Percentiles rank a stretch among this genome's conserved stretches.
These are phyloP conservation scores for Anneissia japonica DNA, from an alignment of 35 echinoderm and acorn worm genomes.

Conservation along the genomic window DNA sequence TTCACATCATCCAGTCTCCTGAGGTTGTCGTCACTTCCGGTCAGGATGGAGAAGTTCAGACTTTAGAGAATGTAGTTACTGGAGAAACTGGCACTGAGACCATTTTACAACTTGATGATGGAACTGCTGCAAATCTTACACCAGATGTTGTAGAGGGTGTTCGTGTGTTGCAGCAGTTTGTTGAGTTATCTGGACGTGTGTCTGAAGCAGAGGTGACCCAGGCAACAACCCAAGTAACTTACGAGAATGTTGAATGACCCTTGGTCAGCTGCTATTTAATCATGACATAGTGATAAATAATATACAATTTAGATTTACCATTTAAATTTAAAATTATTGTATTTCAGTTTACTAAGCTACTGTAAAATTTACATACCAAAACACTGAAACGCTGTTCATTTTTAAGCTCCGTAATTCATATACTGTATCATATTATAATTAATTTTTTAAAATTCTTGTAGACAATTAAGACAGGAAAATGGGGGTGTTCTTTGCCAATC, in stretches of 20 bases:
- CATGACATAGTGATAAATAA: no score
- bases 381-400: no score
- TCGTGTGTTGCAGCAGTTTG: not conserved
- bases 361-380: no score
- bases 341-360: no score
- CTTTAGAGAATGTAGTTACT: not conserved
- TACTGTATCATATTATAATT: no score
- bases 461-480: no score
- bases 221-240: not conserved
- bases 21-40: not conserved
- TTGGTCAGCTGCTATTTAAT: no score
- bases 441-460: no score
- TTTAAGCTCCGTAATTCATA: no score
- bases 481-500: no score
- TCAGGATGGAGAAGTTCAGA: not conserved
- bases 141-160: not conserved
- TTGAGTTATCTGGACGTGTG: not conserved
- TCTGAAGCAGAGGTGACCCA: not conserved
- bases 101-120: not conserved
- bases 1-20: not conserved
- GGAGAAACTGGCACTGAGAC: not conserved
- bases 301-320: no score
- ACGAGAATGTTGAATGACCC: not conserved
- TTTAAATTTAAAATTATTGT: no score
- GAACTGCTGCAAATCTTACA: not conserved